phyloP scores from a whole-genome alignment of 1,140 invertebrate species.

The Tribolium madens region DNA sequence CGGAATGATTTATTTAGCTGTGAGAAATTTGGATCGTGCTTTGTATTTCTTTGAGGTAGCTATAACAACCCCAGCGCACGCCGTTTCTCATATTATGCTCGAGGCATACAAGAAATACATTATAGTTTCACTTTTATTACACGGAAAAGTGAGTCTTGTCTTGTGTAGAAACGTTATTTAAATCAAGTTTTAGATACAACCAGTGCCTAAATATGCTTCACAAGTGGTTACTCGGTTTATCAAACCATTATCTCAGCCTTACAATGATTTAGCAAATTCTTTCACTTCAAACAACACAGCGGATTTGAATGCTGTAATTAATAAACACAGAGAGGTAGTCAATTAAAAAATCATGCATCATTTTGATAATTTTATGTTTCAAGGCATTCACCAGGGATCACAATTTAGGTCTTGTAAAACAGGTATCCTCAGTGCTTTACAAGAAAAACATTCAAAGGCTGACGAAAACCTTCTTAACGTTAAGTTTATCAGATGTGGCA shows the following conservation, averaged over 20 bases:
- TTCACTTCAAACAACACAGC: slow-evolving; percentile 82
- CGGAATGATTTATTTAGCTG: slow-evolving; percentile 94
- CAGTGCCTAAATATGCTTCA: slow-evolving; percentile 91
- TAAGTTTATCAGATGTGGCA: slow-evolving; percentile 94
- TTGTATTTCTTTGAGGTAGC: slow-evolving; percentile 96
- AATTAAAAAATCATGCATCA: neutral
- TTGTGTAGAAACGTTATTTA: slow-evolving; percentile 18
- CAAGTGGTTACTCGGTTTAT: slow-evolving; percentile 91
- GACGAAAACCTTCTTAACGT: slow-evolving; percentile 96
- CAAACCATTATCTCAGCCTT: slow-evolving; percentile 91
- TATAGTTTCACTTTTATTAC: slow-evolving; percentile 88
- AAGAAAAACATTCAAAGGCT: slow-evolving; percentile 97
- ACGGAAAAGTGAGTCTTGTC: slow-evolving; percentile 80
- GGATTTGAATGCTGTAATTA: slow-evolving; percentile 77
- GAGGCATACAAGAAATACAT: slow-evolving; percentile 98
- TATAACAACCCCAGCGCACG: slow-evolving; percentile 91
- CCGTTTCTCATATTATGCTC: slow-evolving; percentile 96
- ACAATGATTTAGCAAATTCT: slow-evolving; percentile 88
- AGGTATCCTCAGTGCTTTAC: slow-evolving; percentile 89
- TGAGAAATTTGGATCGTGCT: slow-evolving; percentile 93
- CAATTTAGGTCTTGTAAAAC: slow-evolving; percentile 85
- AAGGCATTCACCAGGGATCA: slow-evolving; percentile 83
- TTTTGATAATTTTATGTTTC: slow-evolving; percentile 8
- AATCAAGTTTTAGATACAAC: slow-evolving; percentile 56
- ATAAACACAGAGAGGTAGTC: slow-evolving; percentile 79